A percentile compares a stretch with the other conserved stretches of the same genome.
These are phyloP conservation scores for Glaucopsyche alexis DNA, from an alignment of 2,888 invertebrate species.

Conservation along the genomic window DNA sequence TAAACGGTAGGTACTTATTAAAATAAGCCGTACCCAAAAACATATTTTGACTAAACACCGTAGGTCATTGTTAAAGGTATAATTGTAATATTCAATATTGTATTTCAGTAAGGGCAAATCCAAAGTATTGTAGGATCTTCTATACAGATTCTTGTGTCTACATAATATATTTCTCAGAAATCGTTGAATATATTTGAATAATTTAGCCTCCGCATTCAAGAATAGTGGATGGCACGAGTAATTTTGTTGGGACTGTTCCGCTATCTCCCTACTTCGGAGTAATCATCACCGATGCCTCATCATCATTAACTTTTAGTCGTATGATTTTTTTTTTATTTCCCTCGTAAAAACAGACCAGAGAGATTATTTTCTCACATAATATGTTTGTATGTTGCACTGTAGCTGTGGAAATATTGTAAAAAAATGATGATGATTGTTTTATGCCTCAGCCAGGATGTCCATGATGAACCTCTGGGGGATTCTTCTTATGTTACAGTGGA, in stretches of 20 bases:
- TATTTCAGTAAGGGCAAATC: not conserved
- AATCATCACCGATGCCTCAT: not conserved
- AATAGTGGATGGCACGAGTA: slow-evolving; percentile 35
- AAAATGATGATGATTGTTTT: no score
- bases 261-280: not conserved
- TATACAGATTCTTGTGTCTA: slow-evolving; percentile 24
- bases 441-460: no score
- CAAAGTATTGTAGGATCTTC: not conserved
- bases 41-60: no score
- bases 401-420: no score
- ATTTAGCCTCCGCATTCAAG: slow-evolving; percentile 35
- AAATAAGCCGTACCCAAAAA: no score
- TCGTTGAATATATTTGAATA: slow-evolving; percentile 40
- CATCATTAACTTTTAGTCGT: not conserved
- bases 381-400: no score
- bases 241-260: slow-evolving; percentile 32
- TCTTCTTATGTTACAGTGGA: no score
- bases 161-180: slow-evolving; percentile 34
- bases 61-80: not conserved
- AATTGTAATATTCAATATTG: not conserved
- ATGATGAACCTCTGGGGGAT: no score
- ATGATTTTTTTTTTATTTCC: no score
- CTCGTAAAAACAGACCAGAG: no score
- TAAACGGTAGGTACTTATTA: no score
- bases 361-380: no score